Conservation (phyloP, 2,113 vertebrate species). For the Eublepharis macularius region DNA sequence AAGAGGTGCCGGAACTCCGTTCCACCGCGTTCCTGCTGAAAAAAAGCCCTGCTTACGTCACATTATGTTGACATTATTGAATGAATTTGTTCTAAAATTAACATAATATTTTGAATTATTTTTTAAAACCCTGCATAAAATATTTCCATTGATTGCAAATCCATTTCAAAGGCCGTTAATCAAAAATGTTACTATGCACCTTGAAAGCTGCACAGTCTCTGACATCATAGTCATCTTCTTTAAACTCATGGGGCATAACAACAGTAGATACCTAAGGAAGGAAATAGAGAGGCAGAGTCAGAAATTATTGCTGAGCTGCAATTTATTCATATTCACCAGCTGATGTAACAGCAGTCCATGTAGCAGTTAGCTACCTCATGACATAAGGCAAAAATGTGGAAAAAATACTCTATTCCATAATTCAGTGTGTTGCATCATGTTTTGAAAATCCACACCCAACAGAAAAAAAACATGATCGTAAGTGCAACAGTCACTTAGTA, state of each 20-base stretch:
- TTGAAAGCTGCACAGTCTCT: slow-evolving; percentile 91
- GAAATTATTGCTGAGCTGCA: slow-evolving; percentile 17
- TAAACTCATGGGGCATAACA: slow-evolving; percentile 78
- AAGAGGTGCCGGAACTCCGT: no score
- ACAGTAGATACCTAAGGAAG: slow-evolving; percentile 81
- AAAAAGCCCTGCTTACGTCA: no score
- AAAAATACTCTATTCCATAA: no score
- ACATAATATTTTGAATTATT: background rate
- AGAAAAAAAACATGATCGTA: background rate
- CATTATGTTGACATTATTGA: background rate
- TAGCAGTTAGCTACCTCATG: no score
- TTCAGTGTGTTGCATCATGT: background rate
- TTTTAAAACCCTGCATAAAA: background rate
- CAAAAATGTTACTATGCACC: slow-evolving; percentile 72
- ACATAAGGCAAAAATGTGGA: no score
- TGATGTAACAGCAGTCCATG: background rate
- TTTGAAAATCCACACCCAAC: background rate
- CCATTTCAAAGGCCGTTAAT: background rate
- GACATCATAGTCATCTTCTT: slow-evolving; percentile 84
- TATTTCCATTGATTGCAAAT: background rate
- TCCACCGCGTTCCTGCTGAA: no score
- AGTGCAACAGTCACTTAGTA: no score
- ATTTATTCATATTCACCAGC: background rate
- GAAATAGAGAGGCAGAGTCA: slow-evolving; percentile 40
- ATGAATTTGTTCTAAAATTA: slow-evolving; percentile 3